Percentiles rank a stretch among this genome's conserved stretches.
Evolutionary conservation across 64 coral and sea anemone genomes (phyloP).

Genomic region (Pachyseris speciosa): DNA sequence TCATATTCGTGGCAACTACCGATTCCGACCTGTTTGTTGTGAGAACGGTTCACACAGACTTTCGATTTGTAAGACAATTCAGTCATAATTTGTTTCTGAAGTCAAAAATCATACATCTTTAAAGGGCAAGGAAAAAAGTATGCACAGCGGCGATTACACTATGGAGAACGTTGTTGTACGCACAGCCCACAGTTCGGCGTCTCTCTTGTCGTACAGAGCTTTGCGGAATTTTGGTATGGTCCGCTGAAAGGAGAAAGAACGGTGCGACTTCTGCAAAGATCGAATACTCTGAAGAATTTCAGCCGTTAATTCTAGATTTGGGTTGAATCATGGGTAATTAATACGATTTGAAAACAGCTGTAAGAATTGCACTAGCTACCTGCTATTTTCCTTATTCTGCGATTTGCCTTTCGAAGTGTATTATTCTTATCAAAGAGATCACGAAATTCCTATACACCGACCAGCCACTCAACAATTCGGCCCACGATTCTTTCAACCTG

Average conservation of each 20-base stretch:
- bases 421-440: neutral
- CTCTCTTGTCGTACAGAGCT: too few species aligned
- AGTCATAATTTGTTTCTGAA: neutral
- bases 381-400: neutral
- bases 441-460: constrained; percentile 65
- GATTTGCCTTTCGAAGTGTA: constrained; percentile 10
- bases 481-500: neutral
- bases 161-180: too few species aligned
- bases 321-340: constrained; percentile 35
- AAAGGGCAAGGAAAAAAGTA: neutral
- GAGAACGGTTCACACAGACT: neutral
- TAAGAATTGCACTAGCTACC: neutral
- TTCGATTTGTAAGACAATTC: neutral
- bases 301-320: neutral
- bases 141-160: too few species aligned
- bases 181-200: too few species aligned
- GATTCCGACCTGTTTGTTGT: neutral
- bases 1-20: neutral
- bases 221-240: too few species aligned
- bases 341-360: neutral
- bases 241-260: neutral
- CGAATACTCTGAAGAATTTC: neutral
- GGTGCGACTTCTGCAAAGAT: neutral
- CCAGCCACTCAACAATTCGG: too few species aligned
- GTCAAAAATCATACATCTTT: neutral